Base-by-base conservation (phyloP, 2,888 invertebrate species). In the Sympetrum striolatum region DNA sequence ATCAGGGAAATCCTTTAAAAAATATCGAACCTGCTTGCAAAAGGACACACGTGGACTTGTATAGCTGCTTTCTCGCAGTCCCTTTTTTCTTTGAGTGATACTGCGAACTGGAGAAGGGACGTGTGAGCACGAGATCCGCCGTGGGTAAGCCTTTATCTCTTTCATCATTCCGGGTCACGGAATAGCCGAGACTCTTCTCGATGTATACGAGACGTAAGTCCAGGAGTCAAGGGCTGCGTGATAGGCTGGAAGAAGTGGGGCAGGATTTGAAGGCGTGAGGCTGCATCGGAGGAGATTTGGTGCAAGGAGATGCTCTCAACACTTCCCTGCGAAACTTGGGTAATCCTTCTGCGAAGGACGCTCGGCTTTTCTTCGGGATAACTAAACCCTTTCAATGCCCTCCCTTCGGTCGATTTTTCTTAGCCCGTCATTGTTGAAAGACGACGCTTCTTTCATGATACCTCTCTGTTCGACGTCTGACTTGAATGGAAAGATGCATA, bases 281-380 rank as follows among this genome's bases (percentile, higher is more conserved):
- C 22, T 22, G 79, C 35, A 90, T 58, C 12, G 80, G 39, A 39
- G 31, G 31, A 35, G 90, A 79, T 53, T n/a, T 15, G 81, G 81
- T 58, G 81, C 53, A 81, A 80, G 53, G 48, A n/a, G 81, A 81
- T 44, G 37, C 86, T 60, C 86, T 86, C 86, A 60, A 22, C 86
- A 60, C 86, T 58, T 86, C 86, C 60, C 58, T 86, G 60, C 82
- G 58, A 86, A 86, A 86, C 86, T 86, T 60, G 58, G 37, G 86
- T 86, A 60, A 90, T 81, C 60, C 44, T 8, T n/a, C 53, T 31
- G 53, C 60, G 31, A 58, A 53, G 48, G 53, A 53, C 35, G 80
- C n/a, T 80, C 25, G 44, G 86, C n/a, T 35, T 22, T 10, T 37
- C 22, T 35, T 60, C 37, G 35, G 53, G 53, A 53, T 35, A 31